These are phyloP conservation scores for Drosophila gaucha DNA, from an alignment of 2,888 invertebrate species.

Conservation along the genomic window DNA sequence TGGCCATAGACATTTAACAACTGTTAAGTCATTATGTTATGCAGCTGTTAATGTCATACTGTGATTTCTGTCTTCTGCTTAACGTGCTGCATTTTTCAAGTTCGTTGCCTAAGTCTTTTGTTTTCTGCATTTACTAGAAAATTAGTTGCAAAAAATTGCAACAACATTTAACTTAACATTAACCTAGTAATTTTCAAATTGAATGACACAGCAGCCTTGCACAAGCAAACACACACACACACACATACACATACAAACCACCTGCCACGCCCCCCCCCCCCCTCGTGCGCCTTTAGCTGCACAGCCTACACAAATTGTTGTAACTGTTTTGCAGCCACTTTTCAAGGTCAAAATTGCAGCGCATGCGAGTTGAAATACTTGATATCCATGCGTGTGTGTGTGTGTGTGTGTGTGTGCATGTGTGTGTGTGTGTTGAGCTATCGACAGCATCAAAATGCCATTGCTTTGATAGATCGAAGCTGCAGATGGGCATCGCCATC, in stretches of 20 bases:
- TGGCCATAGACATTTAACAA: too few relatives aligned
- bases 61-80: neutral
- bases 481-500: slow-evolving; percentile 46
- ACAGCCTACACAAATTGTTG: slow-evolving; percentile 46
- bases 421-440: slow-evolving; percentile 29
- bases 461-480: slow-evolving; percentile 38
- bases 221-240: slow-evolving; percentile 12
- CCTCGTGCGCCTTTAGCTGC: neutral
- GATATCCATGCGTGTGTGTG: slow-evolving; percentile 21
- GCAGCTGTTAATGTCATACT: neutral
- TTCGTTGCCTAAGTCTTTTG: slow-evolving; percentile 58
- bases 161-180: slow-evolving; percentile 57
- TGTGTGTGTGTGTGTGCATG: slow-evolving; percentile 1
- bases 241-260: neutral
- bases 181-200: slow-evolving; percentile 60
- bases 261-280: neutral
- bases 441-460: slow-evolving; percentile 60
- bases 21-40: neutral
- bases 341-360: slow-evolving; percentile 68
- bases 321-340: slow-evolving; percentile 48
- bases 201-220: slow-evolving; percentile 67
- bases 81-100: slow-evolving; percentile 26
- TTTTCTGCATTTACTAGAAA: slow-evolving; percentile 11
- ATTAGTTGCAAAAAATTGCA: slow-evolving; percentile 11
- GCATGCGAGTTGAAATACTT: slow-evolving; percentile 44